Conservation (phyloP, 2,888 invertebrate genomes). For the Dermolepida albohirtum region DNA sequence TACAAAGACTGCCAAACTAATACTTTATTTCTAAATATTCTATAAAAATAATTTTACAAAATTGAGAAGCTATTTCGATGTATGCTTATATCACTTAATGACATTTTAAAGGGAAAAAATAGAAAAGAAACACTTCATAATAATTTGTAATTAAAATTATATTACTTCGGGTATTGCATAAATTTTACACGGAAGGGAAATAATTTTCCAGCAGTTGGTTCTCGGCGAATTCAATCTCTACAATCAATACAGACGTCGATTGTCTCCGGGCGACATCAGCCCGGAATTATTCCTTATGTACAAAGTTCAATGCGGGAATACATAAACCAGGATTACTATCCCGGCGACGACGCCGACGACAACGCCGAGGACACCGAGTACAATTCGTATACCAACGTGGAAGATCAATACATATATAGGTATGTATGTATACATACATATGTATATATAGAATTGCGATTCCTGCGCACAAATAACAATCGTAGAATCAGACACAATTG, state of each 20-base stretch:
- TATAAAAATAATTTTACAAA: too few relatives aligned
- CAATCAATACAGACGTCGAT: slow-evolving; percentile 32
- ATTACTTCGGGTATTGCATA: too few relatives aligned
- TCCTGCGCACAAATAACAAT: slow-evolving; percentile 54
- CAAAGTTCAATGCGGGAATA: slow-evolving; percentile 32
- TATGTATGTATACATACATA: slow-evolving; percentile 26
- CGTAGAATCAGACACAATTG: slow-evolving; percentile 56
- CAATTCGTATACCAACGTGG: slow-evolving; percentile 24
- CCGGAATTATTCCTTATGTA: slow-evolving; percentile 35
- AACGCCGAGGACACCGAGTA: slow-evolving; percentile 28
- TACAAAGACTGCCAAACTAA: too few relatives aligned
- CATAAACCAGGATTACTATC: slow-evolving; percentile 34
- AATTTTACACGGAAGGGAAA: slow-evolving; percentile 1
- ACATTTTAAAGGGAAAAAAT: too few relatives aligned
- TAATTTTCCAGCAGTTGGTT: slow-evolving; percentile 2
- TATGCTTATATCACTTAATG: too few relatives aligned
- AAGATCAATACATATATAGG: slow-evolving; percentile 36
- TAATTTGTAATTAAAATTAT: too few relatives aligned
- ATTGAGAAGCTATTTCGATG: too few relatives aligned
- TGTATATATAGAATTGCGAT: slow-evolving; percentile 44
- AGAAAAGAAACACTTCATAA: too few relatives aligned
- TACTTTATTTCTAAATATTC: too few relatives aligned
- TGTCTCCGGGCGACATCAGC: slow-evolving; percentile 27
- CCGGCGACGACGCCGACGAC: slow-evolving; percentile 20
- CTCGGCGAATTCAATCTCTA: slow-evolving; percentile 18